Evolutionary conservation across 2,113 vertebrate species (phyloP).

Genomic region (Albula goreensis): DNA sequence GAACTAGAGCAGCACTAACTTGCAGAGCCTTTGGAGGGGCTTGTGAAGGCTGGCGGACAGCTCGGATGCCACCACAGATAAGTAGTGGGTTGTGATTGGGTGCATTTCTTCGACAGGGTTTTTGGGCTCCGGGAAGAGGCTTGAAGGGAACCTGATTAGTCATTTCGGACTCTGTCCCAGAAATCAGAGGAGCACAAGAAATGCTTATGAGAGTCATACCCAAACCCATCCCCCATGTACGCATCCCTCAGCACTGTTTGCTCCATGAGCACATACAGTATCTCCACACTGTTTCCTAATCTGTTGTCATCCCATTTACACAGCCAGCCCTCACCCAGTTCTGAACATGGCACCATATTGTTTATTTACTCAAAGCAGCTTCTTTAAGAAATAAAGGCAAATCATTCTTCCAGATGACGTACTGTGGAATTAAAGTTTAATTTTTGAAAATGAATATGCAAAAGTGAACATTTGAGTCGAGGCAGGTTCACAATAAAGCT

Average conservation of each 20-base stretch:
- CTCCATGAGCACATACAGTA: background rate
- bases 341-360: constrained; percentile 6
- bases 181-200: background rate
- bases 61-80: constrained; percentile 59
- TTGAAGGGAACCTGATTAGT: constrained; percentile 51
- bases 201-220: background rate
- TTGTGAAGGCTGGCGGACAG: constrained; percentile 21
- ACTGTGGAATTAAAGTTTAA: background rate
- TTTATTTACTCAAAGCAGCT: constrained; percentile 17
- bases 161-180: constrained; percentile 32
- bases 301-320: background rate
- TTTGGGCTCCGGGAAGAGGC: constrained; percentile 46
- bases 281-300: no score
- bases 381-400: constrained; percentile 36
- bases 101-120: constrained; percentile 63
- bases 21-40: constrained; percentile 23
- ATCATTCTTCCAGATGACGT: background rate
- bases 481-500: background rate
- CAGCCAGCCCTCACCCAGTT: background rate
- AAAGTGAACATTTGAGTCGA: background rate
- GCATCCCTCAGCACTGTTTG: background rate
- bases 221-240: background rate
- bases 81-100: constrained; percentile 54
- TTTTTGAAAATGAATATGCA: background rate
- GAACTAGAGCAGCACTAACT: constrained; percentile 50